Base-by-base conservation (phyloP, 1,140 invertebrate species). In the Holcopasites calliopsidis region DNA sequence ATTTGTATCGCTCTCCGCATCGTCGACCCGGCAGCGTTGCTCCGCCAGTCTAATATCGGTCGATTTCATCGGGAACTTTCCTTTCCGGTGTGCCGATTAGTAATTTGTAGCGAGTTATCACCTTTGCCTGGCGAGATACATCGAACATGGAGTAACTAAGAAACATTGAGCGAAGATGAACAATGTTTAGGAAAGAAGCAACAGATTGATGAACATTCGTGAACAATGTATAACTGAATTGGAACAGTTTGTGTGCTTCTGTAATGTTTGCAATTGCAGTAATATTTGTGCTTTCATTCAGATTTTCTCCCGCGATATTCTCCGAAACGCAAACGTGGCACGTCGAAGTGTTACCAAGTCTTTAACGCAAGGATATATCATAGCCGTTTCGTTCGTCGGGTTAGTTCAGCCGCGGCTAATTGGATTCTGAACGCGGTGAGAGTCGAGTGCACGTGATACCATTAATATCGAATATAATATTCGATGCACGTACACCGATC, bases 1-100 rank as follows among this genome's bases (percentile, higher is more conserved):
- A 81, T 82, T 82, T 82, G 79, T 82, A 82, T 77, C 80, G 74
- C 55, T 50, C 61, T 68, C 40, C 28, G 66, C 44, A 57, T 74
- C 73, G 10, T 16, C 42, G 23, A 35, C n/a, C 21, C 54, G 18
- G n/a, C 49, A 38, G 26, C 18, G 38, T 16, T 61, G 35, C 49
- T 33, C 69, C 52, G 38, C 31, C 40, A 70, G 74, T 73, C 10
- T 61, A 68, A 72, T 58, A 66, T 35, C 78, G 35, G 54, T 61
- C 50, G 35, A 58, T 38, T 50, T 42, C 57, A 62, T 81, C 52
- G 74, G 64, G 77, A 77, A 64, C 68, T 55, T 77, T 38, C 35
- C 16, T 28, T 57, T 28, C 49, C 40, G 55, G 40, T 31, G 57
- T 35, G 65, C 42, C 71, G 64, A 81, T 80, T 80, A 80, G 71